Evolutionary conservation across 1,140 invertebrate genomes (phyloP), one percentile per base, ranked within the genome.

Genomic region (Idris sp.): DNA sequence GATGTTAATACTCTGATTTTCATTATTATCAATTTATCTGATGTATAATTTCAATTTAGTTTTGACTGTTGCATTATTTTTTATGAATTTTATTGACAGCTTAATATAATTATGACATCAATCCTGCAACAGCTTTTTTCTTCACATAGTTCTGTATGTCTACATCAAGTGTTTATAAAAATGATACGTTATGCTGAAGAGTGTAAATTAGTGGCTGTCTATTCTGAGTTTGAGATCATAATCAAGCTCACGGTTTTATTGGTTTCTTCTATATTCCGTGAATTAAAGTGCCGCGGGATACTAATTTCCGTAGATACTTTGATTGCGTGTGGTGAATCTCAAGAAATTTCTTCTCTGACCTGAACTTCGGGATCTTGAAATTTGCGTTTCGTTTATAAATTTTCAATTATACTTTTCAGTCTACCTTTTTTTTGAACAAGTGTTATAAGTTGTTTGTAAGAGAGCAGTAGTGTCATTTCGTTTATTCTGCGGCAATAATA

Each of bases 221-320:
- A 22, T 58, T 44, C 30, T 18, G 28, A 16, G 25, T 44, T 36
- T 31, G 19, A 58, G 53, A 58, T 58, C 40, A 28, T 44, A 58
- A 58, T 58, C 40, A 44, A 40, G 11, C 10, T 33, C 40, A 58
- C 40, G 28, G 43, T 58, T 58, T 58, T 58, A 58, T 58, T 15
- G 40, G 22, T 43, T 40, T 54, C 18, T 7, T 43, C 26, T 19
- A 7, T 7, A 25, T 31, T 25, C 13, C 35, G 40, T 43, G 30
- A 19, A 28, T 22, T 22, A 14, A 54, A 22, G 10, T 13, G 43
- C 56, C 19, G 25, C 49, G 35, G 22, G 49, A 10, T 40, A 38
- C 43, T 38, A 59, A 59, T 59, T 59, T 11, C 19, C 41, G 22
- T 22, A 28, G 7, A 38, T 59, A 36, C 9, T 48, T 22, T n/a